Evolutionary conservation across 2,113 vertebrate genomes (phyloP).

Genomic region (Ctenodactylus gundi): DNA sequence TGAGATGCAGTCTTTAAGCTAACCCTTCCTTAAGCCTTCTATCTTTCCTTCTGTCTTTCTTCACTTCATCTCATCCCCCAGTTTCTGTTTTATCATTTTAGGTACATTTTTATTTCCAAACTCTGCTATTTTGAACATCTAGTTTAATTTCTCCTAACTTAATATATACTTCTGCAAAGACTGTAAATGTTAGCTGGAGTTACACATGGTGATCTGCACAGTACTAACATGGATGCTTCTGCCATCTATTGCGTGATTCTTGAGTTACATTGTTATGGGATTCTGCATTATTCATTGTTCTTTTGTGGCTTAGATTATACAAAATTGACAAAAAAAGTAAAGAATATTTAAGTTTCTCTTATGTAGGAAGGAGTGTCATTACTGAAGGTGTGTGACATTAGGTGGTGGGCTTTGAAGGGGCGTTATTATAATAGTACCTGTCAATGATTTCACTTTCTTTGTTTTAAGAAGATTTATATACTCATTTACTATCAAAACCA

Average conservation of each 20-base stretch:
- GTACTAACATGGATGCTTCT: not conserved
- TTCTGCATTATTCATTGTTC: not conserved
- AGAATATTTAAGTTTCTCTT: conserved; percentile 33
- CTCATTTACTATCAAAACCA: conserved; percentile 26
- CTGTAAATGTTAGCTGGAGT: not conserved
- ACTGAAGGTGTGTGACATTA: not conserved
- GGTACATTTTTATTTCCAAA: not conserved
- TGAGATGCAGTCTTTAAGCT: not conserved
- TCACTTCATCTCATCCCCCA: not conserved
- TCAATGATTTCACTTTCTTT: conserved; percentile 25
- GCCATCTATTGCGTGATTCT: not conserved
- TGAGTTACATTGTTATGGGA: not conserved
- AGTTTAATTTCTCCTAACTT: not conserved
- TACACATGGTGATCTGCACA: too few relatives aligned
- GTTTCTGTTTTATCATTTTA: not conserved
- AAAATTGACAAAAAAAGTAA: not conserved
- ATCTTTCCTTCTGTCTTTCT: not conserved
- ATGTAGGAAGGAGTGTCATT: conserved; percentile 17
- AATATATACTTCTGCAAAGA: not conserved
- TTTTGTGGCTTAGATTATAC: conserved; percentile 4
- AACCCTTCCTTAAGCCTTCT: not conserved
- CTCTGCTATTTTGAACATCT: not conserved
- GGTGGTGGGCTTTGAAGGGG: conserved; percentile 47
- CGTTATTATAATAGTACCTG: not conserved
- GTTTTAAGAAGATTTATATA: conserved; percentile 24